A percentile compares a stretch with the other conserved stretches of the same genome.
Evolutionary conservation across 2,113 vertebrate species (phyloP).

Genomic region (Corapipo altera): DNA sequence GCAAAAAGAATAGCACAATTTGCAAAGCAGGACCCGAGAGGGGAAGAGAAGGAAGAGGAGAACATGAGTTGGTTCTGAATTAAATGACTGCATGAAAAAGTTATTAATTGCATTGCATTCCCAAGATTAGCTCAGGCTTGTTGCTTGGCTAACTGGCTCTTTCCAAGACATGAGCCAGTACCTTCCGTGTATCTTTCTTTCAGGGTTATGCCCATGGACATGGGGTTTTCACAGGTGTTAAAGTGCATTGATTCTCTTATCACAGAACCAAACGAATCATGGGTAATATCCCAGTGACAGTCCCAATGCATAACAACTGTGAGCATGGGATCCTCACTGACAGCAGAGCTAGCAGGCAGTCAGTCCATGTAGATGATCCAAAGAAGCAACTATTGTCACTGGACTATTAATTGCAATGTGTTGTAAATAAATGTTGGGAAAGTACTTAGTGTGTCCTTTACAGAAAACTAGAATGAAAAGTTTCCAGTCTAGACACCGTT

Average conservation of each 20-base stretch:
- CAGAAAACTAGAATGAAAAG: not conserved
- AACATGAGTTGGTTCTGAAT: not conserved
- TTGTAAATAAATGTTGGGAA: not conserved
- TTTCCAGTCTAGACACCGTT: not conserved
- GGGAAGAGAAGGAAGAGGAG: not conserved
- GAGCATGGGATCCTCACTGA: not conserved
- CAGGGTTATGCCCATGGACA: not conserved
- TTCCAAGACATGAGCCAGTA: not conserved
- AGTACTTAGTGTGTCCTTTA: not conserved
- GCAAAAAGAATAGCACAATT: not conserved
- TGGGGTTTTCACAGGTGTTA: not conserved
- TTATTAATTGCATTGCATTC: not conserved
- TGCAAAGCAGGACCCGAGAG: not conserved
- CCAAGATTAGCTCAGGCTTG: not conserved
- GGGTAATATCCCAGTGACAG: not conserved
- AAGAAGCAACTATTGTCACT: not conserved
- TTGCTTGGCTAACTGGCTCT: not conserved
- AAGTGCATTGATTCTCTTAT: not conserved
- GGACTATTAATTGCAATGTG: not conserved
- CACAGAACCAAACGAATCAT: not conserved
- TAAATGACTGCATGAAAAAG: not conserved
- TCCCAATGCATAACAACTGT: fast-evolving
- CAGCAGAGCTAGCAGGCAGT: not conserved
- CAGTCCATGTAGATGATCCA: not conserved
- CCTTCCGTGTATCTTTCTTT: not conserved